Percentiles rank a stretch among this genome's conserved stretches.
Evolutionary conservation across 2,797 vertebrate genomes (phyloP).

Genomic region (Tragelaphus eurycerus): DNA sequence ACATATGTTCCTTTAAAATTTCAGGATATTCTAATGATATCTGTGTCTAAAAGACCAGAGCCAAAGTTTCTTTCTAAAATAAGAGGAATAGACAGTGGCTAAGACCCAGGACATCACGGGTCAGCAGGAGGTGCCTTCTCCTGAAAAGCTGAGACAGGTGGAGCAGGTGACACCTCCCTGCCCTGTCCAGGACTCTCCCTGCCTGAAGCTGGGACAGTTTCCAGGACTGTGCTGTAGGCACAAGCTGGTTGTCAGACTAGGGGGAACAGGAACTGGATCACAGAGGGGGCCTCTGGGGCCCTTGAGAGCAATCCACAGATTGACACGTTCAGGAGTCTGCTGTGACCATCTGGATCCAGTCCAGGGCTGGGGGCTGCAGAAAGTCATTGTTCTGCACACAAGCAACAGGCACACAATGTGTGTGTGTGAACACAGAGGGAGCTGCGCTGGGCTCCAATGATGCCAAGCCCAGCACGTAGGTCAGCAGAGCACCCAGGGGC

Average conservation of each 20-base stretch:
- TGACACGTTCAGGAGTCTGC: fast-evolving
- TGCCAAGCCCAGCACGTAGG: neutral
- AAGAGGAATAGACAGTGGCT: neutral
- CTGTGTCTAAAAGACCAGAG: neutral
- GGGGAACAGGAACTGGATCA: neutral
- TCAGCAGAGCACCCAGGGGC: neutral
- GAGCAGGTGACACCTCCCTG: fast-evolving
- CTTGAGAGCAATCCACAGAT: neutral
- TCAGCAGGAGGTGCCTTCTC: fast-evolving
- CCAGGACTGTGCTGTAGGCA: neutral
- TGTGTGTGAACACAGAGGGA: neutral
- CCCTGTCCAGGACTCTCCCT: neutral
- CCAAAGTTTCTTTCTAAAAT: neutral
- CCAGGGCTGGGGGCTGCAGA: too few relatives aligned
- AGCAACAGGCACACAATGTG: fast-evolving
- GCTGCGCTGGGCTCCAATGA: fast-evolving
- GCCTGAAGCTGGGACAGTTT: neutral
- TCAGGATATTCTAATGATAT: too few relatives aligned
- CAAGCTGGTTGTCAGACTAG: neutral
- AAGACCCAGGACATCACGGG: neutral
- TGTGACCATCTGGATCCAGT: too few relatives aligned
- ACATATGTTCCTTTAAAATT: too few relatives aligned
- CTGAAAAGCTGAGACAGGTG: fast-evolving
- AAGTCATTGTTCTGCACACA: fast-evolving
- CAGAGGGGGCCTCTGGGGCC: neutral